phyloP scores from a whole-genome alignment of 2,113 vertebrate species.

The Aspidoscelis tigris region DNA sequence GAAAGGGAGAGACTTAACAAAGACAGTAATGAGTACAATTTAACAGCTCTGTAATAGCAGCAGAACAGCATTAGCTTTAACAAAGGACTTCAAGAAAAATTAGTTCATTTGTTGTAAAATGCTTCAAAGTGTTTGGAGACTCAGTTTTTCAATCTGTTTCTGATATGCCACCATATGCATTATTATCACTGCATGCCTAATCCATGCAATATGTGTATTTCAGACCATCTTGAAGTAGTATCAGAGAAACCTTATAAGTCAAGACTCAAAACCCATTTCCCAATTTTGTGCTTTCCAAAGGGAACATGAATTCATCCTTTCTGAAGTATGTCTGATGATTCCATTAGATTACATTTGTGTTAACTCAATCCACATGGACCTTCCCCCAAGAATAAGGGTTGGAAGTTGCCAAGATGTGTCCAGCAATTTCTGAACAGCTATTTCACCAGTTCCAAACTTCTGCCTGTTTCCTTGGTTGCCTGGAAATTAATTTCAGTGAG shows the following conservation, averaged over 20 bases:
- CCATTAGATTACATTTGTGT: not conserved
- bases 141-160: slow-evolving; percentile 63
- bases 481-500: too few species aligned
- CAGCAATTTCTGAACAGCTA: too few species aligned
- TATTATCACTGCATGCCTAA: slow-evolving; percentile 56
- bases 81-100: slow-evolving; percentile 61
- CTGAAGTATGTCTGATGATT: too few species aligned
- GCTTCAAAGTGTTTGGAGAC: slow-evolving; percentile 64
- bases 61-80: slow-evolving; percentile 34
- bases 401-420: not conserved
- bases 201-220: not conserved
- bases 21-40: slow-evolving; percentile 54
- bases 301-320: slow-evolving; percentile 26
- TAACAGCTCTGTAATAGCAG: slow-evolving; percentile 56
- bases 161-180: slow-evolving; percentile 19
- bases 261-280: slow-evolving; percentile 32
- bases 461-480: too few species aligned
- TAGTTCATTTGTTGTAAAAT: slow-evolving; percentile 66
- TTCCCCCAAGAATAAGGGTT: not conserved
- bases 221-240: slow-evolving; percentile 47
- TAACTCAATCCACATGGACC: not conserved
- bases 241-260: slow-evolving; percentile 15
- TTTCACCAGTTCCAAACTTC: too few species aligned
- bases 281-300: slow-evolving; percentile 40
- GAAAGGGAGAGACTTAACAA: slow-evolving; percentile 46